These are phyloP conservation scores for Ochropleura plecta DNA, from an alignment of 2,888 invertebrate genomes.

Conservation along the genomic window DNA sequence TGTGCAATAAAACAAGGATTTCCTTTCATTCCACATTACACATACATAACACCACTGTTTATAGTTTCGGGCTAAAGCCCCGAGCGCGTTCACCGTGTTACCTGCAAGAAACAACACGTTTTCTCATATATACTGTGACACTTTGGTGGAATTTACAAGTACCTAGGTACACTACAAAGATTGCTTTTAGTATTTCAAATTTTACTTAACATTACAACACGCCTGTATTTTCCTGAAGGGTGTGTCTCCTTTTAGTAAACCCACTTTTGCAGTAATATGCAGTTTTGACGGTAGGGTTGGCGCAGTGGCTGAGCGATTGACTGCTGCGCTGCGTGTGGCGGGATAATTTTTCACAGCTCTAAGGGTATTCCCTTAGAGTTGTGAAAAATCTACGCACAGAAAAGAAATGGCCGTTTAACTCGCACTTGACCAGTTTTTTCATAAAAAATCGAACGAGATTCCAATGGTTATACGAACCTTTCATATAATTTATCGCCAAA, in stretches of 20 bases:
- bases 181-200: constrained; percentile 1
- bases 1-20: constrained; percentile 7
- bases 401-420: too few species aligned
- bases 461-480: background rate
- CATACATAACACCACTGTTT: constrained; percentile 8
- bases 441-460: background rate
- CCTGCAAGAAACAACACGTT: constrained; percentile 21
- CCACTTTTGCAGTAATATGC: too few species aligned
- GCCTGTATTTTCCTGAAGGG: background rate
- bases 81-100: constrained; percentile 6
- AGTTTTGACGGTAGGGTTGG: too few species aligned
- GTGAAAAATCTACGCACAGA: too few species aligned
- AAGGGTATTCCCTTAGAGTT: too few species aligned
- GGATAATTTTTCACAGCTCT: too few species aligned
- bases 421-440: too few species aligned
- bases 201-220: background rate
- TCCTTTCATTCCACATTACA: constrained; percentile 14
- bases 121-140: constrained; percentile 19
- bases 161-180: background rate
- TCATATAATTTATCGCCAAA: background rate
- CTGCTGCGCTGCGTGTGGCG: too few species aligned
- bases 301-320: too few species aligned
- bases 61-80: background rate
- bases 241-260: too few species aligned
- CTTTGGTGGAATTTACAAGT: constrained; percentile 14